Percentiles rank a stretch among this genome's conserved stretches.
Evolutionary conservation across 2,797 vertebrate genomes (phyloP).

Genomic region (Spinus olivaceus): DNA sequence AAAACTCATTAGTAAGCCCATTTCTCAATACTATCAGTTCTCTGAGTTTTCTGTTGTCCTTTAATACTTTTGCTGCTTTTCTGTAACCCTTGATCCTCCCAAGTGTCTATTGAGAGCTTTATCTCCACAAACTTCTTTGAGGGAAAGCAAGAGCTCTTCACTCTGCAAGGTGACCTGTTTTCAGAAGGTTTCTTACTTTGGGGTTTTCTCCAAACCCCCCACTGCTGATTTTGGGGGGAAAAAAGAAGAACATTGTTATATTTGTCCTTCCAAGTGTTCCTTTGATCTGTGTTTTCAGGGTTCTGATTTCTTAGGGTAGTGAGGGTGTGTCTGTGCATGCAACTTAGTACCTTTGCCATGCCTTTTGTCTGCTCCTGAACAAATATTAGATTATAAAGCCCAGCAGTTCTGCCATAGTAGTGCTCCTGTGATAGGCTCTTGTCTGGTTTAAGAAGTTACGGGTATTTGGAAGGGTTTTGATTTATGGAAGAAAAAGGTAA

Average conservation of each 20-base stretch:
- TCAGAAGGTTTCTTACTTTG: background rate
- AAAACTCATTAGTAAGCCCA: slow-evolving; percentile 24
- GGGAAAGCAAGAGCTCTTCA: background rate
- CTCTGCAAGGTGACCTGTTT: background rate
- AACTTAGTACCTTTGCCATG: background rate
- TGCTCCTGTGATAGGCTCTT: background rate
- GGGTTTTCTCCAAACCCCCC: background rate
- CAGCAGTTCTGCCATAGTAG: background rate
- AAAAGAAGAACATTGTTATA: background rate
- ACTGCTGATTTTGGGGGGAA: background rate
- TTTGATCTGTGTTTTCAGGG: background rate
- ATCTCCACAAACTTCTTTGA: background rate
- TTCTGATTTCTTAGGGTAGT: background rate
- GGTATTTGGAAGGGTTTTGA: background rate
- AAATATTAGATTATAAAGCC: background rate
- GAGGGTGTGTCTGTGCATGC: background rate
- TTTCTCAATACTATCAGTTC: slow-evolving; percentile 18
- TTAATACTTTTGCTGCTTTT: background rate
- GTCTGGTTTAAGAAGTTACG: background rate
- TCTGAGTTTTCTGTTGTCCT: slow-evolving; percentile 2
- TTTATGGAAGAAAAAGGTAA: background rate
- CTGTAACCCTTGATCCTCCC: background rate
- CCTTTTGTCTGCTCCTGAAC: background rate
- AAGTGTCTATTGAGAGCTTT: background rate
- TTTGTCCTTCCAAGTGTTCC: background rate